Conservation (phyloP, 2,888 invertebrate genomes). For the Eutolmus rufibarbis region DNA sequence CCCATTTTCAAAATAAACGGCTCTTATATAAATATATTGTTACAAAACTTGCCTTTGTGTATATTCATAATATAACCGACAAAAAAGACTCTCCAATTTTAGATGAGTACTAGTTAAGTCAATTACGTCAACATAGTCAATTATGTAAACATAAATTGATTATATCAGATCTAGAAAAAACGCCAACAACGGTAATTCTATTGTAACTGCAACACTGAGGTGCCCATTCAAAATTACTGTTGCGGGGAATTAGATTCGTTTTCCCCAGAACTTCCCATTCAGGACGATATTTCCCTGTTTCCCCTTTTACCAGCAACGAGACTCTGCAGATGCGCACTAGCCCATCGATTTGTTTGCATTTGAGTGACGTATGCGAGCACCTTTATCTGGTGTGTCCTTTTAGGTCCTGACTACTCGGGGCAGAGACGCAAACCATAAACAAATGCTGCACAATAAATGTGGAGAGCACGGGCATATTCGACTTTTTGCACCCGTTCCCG, state of each 20-base stretch:
- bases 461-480: background rate
- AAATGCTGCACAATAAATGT: background rate
- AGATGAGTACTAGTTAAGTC: background rate
- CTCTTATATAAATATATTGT: too few relatives aligned
- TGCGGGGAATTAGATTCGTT: background rate
- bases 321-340: background rate
- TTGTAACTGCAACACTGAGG: background rate
- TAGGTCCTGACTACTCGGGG: background rate
- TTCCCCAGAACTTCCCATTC: background rate
- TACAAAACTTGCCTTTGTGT: too few relatives aligned
- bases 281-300: background rate
- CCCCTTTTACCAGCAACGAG: slow-evolving; percentile 17
- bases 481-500: background rate
- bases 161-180: background rate
- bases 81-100: background rate
- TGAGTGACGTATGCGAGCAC: background rate
- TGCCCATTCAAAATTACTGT: background rate
- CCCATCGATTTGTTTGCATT: slow-evolving; percentile 38
- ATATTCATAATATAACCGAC: too few relatives aligned
- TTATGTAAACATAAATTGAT: background rate
- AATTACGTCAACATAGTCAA: background rate
- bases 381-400: background rate
- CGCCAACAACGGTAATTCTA: background rate
- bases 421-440: slow-evolving; percentile 33
- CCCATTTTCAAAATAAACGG: too few relatives aligned